Evolutionary conservation across 2,888 invertebrate species (phyloP).

Genomic region (Megamerina dolium): DNA sequence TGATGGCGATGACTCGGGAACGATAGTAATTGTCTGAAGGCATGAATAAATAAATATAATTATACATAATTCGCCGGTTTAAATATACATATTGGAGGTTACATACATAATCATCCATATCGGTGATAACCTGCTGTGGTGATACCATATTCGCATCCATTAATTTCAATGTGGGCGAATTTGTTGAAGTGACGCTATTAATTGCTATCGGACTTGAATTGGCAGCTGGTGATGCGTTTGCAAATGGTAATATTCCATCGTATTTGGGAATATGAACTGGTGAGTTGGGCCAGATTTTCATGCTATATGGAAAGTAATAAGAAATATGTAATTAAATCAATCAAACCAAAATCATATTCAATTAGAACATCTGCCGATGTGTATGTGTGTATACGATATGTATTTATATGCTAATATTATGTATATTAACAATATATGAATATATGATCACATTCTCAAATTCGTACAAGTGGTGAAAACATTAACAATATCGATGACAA

Average conservation of each 20-base stretch:
- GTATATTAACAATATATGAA: too few species aligned
- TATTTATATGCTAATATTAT: too few species aligned
- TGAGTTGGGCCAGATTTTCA: constrained; percentile 49
- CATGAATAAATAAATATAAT: constrained; percentile 34
- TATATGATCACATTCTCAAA: too few species aligned
- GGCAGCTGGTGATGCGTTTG: constrained; percentile 37
- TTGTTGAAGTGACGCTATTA: constrained; percentile 49
- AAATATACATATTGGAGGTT: too few species aligned
- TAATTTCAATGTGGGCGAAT: constrained; percentile 46
- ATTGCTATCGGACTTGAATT: constrained; percentile 47
- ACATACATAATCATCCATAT: constrained; percentile 43
- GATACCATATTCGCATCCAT: constrained; percentile 48
- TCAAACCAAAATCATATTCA: too few species aligned
- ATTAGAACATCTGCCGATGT: constrained; percentile 4
- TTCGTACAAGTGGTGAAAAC: too few species aligned
- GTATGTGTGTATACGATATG: constrained; percentile 2
- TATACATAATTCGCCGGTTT: too few species aligned
- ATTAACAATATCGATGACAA: too few species aligned
- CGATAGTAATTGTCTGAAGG: constrained; percentile 55
- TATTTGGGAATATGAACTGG: constrained; percentile 49
- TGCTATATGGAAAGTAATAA: constrained; percentile 30
- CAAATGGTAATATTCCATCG: constrained; percentile 45
- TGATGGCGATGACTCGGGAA: constrained; percentile 61
- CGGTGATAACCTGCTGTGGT: constrained; percentile 37
- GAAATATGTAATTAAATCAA: constrained; percentile 10